Base-by-base conservation (phyloP, 2,113 vertebrate species). In the Semnopithecus entellus region DNA sequence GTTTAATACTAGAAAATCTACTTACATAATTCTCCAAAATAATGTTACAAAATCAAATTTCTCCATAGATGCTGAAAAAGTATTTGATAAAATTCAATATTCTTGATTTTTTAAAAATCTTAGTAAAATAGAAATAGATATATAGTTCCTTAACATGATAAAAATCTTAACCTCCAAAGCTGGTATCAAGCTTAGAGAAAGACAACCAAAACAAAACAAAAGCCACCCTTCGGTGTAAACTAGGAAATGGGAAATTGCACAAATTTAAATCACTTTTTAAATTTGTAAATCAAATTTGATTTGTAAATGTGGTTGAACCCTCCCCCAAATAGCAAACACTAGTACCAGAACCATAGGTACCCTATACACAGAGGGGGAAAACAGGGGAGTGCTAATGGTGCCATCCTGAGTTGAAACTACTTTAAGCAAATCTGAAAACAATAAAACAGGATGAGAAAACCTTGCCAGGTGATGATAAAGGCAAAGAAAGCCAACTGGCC, bases 41-140 rank as follows among this genome's bases (percentile, higher is more conserved):
- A 68, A 9, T 81, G 64, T 83, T 81, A 57, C 50, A 90, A 82
- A 55, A 70, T 64, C 78, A 66, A 59, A 43, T 92, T 87, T 78
- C 50, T 83, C 32, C 40, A 84, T 1, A 73, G 10, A 90, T 30
- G 4, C 13, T 95, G 30, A 59, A 92, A 96, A 97, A 68, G 32
- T 13, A 79, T 90, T 96, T 93, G 13, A 90, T 64, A 94, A 92
- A 88, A 90, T 86, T 59, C 64, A 91, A 27, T 68, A 92, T 55
- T 76, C 35, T 25, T 80, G 78, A 80, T 91, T 82, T 88, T 30
- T 70, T 82, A 40, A 75, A 75, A 88, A n/a, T 76, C 30, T 84
- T 48, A 43, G 43, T 83, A 82, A 94, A 94, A 57, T 10, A 93
- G 13, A 94, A 83, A 95, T 66, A 73, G 48, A 13, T 50, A 50